Conservation (phyloP, 2,113 vertebrate species). For the Falco punctatus region DNA sequence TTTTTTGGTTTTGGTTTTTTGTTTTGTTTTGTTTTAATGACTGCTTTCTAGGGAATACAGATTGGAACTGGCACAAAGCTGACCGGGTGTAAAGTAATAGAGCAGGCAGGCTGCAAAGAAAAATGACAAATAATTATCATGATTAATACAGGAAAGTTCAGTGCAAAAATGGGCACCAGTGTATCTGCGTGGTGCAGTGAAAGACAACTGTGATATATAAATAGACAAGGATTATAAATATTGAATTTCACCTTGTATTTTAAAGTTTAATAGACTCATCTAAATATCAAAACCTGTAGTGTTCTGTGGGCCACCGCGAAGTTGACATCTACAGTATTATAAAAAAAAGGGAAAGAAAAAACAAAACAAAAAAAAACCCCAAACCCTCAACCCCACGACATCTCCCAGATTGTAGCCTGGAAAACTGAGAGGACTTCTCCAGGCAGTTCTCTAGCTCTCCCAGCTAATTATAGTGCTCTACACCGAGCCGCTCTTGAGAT, state of each 20-base stretch:
- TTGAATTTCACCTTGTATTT: conserved; percentile 57
- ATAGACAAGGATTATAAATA: conserved; percentile 59
- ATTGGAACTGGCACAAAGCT: conserved; percentile 31
- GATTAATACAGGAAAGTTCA: conserved; percentile 57
- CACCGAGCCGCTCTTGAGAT: conserved; percentile 30
- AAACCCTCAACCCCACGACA: background rate
- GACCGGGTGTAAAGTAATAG: background rate
- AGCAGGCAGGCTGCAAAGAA: conserved; percentile 20
- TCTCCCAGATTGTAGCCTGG: background rate
- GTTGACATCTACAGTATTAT: background rate
- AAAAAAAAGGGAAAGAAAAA: background rate
- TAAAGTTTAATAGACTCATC: conserved; percentile 65
- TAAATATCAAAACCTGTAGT: conserved; percentile 60
- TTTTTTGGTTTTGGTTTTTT: background rate
- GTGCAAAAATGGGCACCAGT: background rate
- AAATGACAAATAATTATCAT: background rate
- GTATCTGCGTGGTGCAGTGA: background rate
- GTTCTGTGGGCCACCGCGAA: background rate
- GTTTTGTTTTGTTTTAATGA: background rate
- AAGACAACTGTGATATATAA: conserved; percentile 49
- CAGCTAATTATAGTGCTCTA: conserved; percentile 55
- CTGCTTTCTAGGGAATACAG: conserved; percentile 49
- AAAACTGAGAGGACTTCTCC: conserved; percentile 17
- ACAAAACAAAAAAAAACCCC: background rate
- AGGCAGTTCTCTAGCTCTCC: background rate